Evolutionary conservation across 2,113 vertebrate genomes (phyloP).

Genomic region (Oryzias celebensis): DNA sequence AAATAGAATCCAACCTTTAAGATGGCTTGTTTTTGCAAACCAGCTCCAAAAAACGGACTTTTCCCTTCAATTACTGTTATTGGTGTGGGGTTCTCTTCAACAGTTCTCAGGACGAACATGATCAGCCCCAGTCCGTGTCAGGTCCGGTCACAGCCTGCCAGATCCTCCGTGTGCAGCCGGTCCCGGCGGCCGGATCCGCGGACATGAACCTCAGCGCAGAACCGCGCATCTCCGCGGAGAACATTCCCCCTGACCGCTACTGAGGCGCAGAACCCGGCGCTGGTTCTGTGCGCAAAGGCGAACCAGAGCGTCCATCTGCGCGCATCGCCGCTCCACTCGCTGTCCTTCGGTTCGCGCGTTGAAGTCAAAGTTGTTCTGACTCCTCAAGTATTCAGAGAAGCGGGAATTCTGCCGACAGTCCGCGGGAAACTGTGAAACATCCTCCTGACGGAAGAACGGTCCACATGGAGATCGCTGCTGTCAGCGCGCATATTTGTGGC

Average conservation of each 20-base stretch:
- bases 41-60: constrained; percentile 30
- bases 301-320: constrained; percentile 15
- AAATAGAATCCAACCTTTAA: constrained; percentile 20
- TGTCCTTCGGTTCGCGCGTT: constrained; percentile 1
- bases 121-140: constrained; percentile 76
- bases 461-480: not conserved
- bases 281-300: constrained; percentile 19
- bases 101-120: constrained; percentile 55
- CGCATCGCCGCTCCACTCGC: constrained; percentile 16
- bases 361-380: constrained; percentile 73
- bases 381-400: constrained; percentile 69
- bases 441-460: constrained; percentile 7
- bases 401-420: constrained; percentile 34
- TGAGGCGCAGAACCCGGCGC: constrained; percentile 11
- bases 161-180: constrained; percentile 55
- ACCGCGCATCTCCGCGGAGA: constrained; percentile 59
- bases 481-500: not conserved
- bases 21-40: not conserved
- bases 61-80: constrained; percentile 45
- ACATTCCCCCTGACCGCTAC: constrained; percentile 45
- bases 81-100: constrained; percentile 51
- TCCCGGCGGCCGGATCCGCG: constrained; percentile 55
- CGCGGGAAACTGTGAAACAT: constrained; percentile 19
- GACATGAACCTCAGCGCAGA: constrained; percentile 41
- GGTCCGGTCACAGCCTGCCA: constrained; percentile 67